Conservation (phyloP, 1,140 invertebrate species). For the Diuraphis noxia region DNA sequence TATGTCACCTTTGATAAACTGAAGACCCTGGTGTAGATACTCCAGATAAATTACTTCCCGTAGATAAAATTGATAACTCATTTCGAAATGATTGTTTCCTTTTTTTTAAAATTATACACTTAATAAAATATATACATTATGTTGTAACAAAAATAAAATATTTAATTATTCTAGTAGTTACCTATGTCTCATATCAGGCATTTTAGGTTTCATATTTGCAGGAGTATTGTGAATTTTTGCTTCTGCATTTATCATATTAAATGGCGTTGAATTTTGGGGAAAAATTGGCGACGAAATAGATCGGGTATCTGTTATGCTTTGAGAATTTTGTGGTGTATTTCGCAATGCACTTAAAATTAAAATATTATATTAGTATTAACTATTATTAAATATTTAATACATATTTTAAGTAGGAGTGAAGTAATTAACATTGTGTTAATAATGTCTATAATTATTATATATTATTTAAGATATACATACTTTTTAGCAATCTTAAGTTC, state of each 20-base stretch:
- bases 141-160: background rate
- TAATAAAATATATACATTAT: background rate
- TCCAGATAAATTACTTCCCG: background rate
- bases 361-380: background rate
- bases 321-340: background rate
- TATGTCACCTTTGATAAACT: background rate
- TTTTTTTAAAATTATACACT: slow-evolving; percentile 11
- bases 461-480: background rate
- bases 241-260: background rate
- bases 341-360: background rate
- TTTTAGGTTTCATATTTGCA: background rate
- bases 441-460: background rate
- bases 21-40: background rate
- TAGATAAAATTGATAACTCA: background rate
- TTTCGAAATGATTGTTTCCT: slow-evolving; percentile 25
- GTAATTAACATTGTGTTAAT: background rate
- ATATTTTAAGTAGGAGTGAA: background rate
- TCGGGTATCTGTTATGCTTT: background rate
- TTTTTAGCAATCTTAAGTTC: slow-evolving; percentile 22
- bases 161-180: background rate
- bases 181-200: background rate
- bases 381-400: background rate
- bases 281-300: slow-evolving; percentile 24
- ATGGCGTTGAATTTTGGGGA: slow-evolving; percentile 14
- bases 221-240: background rate